A percentile compares a stretch with the other conserved stretches of the same genome.
Conservation (phyloP, 2,797 vertebrate genomes). For the Chloroceryle inda region DNA sequence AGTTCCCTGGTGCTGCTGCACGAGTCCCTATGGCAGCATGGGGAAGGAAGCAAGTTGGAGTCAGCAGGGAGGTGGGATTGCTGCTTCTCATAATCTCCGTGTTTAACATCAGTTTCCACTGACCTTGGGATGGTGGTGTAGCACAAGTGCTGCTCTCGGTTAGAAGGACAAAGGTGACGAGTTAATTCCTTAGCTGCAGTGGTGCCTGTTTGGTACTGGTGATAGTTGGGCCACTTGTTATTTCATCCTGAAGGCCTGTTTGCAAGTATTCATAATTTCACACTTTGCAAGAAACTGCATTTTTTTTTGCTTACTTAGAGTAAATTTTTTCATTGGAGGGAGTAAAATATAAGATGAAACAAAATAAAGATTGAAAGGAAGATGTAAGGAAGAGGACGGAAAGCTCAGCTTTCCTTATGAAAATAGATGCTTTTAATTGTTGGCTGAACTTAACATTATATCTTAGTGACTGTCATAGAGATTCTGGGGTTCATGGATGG, state of each 20-base stretch:
- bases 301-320: background rate
- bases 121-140: background rate
- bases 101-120: background rate
- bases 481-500: background rate
- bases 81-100: background rate
- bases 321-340: background rate
- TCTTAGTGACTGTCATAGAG: background rate
- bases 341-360: background rate
- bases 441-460: background rate
- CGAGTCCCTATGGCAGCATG: accelerated
- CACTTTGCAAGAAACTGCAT: background rate
- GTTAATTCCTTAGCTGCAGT: background rate
- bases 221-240: background rate
- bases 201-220: background rate
- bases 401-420: background rate
- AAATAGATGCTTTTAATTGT: background rate
- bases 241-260: background rate
- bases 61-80: background rate
- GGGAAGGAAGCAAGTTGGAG: background rate
- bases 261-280: background rate
- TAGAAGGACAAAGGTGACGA: background rate
- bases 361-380: background rate
- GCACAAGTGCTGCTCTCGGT: background rate
- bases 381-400: background rate
- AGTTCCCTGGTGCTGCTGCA: background rate